A percentile compares a stretch with the other conserved stretches of the same genome.
phyloP scores from a whole-genome alignment of 2,888 invertebrate genomes.

The Ypsolopha sequella region DNA sequence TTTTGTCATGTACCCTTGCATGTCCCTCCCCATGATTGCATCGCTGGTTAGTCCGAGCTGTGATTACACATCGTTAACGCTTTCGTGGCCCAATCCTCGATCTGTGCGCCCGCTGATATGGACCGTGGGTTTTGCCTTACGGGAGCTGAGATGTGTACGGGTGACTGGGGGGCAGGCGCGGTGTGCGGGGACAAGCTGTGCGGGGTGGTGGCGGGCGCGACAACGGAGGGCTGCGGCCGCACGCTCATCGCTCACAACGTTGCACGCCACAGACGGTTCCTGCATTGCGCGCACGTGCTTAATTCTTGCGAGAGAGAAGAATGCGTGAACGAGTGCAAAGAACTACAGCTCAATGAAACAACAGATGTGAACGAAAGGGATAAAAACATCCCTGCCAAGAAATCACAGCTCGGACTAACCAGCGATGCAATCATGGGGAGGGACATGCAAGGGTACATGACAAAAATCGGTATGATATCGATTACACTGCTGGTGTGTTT shows the following conservation, averaged over 20 bases:
- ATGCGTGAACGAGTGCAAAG: conserved; percentile 32
- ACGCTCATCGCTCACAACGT: conserved; percentile 33
- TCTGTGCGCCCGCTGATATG: no score
- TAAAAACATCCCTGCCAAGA: no score
- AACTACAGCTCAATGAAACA: conserved; percentile 24
- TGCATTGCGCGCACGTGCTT: no score
- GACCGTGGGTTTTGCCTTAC: conserved; percentile 31
- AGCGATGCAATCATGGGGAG: no score
- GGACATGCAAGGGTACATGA: no score
- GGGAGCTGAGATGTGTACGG: conserved; percentile 36
- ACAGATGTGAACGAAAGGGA: no score
- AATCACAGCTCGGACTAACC: no score
- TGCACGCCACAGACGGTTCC: conserved; percentile 34
- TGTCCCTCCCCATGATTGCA: no score
- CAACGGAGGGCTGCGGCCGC: conserved; percentile 24
- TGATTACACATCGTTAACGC: conserved; percentile 18
- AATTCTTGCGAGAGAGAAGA: conserved; percentile 29
- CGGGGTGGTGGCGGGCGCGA: conserved; percentile 36
- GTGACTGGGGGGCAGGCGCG: conserved; percentile 43
- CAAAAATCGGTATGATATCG: no score
- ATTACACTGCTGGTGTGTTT: no score
- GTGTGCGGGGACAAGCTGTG: conserved; percentile 49
- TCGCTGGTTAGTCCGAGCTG: no score
- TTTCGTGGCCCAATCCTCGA: conserved; percentile 10
- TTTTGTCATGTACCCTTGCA: no score